These are phyloP conservation scores for Plagiodera versicolora DNA, from an alignment of 2,888 invertebrate genomes.

Conservation along the genomic window DNA sequence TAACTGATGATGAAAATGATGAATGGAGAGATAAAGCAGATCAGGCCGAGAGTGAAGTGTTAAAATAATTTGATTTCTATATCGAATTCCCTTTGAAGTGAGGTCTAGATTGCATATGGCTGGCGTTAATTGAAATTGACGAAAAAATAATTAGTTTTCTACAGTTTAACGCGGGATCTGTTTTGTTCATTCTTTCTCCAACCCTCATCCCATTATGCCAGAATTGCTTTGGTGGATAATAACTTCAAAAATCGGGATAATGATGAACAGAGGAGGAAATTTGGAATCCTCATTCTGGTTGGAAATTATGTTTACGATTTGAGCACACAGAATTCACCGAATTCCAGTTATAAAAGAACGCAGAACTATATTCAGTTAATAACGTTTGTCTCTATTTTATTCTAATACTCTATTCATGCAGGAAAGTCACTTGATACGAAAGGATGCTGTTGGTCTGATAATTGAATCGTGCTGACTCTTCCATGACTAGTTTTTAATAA, in stretches of 20 bases:
- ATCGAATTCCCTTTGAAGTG: constrained; percentile 53
- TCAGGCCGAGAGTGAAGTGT: constrained; percentile 44
- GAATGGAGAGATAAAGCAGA: constrained; percentile 47
- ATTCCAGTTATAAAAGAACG: too few relatives aligned
- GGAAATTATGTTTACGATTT: too few relatives aligned
- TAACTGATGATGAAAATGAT: constrained; percentile 46
- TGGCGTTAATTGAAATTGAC: constrained; percentile 54
- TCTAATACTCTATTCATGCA: too few relatives aligned
- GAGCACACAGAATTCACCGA: too few relatives aligned
- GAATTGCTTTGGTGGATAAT: background rate
- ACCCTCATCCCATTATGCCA: background rate
- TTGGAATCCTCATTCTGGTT: too few relatives aligned
- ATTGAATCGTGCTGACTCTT: too few relatives aligned
- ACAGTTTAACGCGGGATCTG: constrained; percentile 21
- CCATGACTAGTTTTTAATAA: too few relatives aligned
- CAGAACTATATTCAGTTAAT: too few relatives aligned
- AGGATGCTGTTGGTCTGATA: too few relatives aligned
- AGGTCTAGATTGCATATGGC: constrained; percentile 47
- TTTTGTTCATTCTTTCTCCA: constrained; percentile 11
- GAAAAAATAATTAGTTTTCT: constrained; percentile 55
- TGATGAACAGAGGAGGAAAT: background rate
- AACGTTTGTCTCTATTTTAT: too few relatives aligned
- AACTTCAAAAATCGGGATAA: background rate
- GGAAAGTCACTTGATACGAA: too few relatives aligned
- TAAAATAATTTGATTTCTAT: constrained; percentile 54